phyloP scores from a whole-genome alignment of 2,113 vertebrate genomes.

The Galeopterus variegatus region DNA sequence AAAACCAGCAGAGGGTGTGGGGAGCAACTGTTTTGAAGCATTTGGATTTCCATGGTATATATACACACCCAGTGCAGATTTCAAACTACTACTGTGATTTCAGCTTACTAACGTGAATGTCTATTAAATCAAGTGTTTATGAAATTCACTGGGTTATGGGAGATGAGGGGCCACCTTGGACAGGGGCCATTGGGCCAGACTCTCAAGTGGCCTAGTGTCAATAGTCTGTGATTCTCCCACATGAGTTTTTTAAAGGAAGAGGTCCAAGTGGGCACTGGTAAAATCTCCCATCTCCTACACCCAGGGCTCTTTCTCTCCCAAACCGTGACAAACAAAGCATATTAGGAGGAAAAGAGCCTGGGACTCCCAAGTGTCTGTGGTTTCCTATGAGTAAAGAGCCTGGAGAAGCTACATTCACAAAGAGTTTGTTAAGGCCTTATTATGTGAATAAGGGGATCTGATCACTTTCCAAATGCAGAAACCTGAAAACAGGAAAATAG shows the following conservation, averaged over 20 bases:
- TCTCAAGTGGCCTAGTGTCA: background rate
- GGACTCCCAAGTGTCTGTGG: background rate
- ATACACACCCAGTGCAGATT: background rate
- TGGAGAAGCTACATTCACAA: background rate
- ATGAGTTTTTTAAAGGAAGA: background rate
- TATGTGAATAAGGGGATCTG: background rate
- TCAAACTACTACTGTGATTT: constrained; percentile 31
- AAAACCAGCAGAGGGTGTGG: background rate
- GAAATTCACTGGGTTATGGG: background rate
- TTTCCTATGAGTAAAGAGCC: constrained; percentile 31
- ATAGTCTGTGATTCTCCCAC: constrained; percentile 29
- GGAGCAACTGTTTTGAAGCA: background rate
- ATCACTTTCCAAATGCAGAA: constrained; percentile 51
- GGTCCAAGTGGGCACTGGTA: background rate
- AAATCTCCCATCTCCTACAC: background rate
- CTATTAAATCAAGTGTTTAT: background rate
- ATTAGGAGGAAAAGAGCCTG: background rate
- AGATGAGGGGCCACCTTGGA: background rate
- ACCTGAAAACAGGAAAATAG: background rate
- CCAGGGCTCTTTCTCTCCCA: constrained; percentile 1
- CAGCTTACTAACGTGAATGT: background rate
- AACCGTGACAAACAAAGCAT: background rate
- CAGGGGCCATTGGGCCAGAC: background rate
- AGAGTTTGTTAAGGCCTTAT: constrained; percentile 2
- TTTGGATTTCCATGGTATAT: background rate